A percentile compares a stretch with the other conserved stretches of the same genome.
These are phyloP conservation scores for Ethmia dodecea DNA, from an alignment of 2,888 invertebrate genomes.

Conservation along the genomic window DNA sequence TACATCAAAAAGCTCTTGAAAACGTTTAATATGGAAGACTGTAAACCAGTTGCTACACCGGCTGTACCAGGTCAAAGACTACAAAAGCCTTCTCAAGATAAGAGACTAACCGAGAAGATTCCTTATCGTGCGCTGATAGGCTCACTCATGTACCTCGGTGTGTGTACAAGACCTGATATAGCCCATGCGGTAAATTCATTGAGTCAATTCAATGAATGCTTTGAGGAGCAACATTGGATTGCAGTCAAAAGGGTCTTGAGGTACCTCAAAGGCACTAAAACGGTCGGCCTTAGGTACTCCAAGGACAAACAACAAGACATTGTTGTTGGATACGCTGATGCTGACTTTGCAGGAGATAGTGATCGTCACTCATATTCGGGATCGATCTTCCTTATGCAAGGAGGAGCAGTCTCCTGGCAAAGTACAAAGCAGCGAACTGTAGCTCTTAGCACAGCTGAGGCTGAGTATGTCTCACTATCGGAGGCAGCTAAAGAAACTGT, in stretches of 20 bases:
- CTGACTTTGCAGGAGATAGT: too few relatives aligned
- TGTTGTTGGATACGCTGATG: too few relatives aligned
- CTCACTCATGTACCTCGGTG: background rate
- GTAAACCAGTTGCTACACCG: background rate
- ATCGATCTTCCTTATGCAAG: too few relatives aligned
- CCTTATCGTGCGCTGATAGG: background rate
- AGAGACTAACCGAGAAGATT: background rate
- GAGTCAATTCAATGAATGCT: slow-evolving; percentile 1
- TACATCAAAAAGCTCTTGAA: too few relatives aligned
- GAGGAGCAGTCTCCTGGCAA: too few relatives aligned
- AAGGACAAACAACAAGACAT: too few relatives aligned
- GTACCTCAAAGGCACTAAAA: slow-evolving; percentile 1
- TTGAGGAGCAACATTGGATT: background rate
- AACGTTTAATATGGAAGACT: background rate
- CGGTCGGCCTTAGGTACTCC: too few relatives aligned
- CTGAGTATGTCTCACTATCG: too few relatives aligned
- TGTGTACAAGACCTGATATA: slow-evolving; percentile 1
- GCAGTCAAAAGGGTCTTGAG: background rate
- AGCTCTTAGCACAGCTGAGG: too few relatives aligned
- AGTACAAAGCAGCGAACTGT: too few relatives aligned
- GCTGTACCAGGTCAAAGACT: background rate
- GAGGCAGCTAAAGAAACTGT: too few relatives aligned
- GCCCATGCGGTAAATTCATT: background rate
- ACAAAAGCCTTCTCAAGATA: background rate
- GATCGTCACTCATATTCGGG: too few relatives aligned